Base-by-base conservation (phyloP, 2,888 invertebrate genomes). In the Drosophila koepferae region DNA sequence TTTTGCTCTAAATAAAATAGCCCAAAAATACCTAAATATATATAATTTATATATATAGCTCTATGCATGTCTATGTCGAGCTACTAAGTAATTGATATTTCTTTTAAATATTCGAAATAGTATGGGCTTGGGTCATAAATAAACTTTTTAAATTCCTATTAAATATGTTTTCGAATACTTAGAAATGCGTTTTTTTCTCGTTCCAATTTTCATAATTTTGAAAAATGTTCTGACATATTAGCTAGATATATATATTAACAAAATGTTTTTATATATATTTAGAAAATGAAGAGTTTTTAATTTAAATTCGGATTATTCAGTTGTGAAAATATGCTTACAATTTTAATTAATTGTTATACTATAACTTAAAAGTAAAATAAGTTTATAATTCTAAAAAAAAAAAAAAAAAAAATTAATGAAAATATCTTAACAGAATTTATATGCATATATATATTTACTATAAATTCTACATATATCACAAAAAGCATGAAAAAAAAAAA, bases 201-300 rank as follows among this genome's bases (percentile, higher is more conserved):
- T 38, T 55, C 28, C 8, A 10, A 63, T 53, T 46, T 49, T 55
- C 36, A 49, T 65, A 49, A 55, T 48, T 66, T 28, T 28, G 31
- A 58, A 71, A 71, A 58, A 43, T 5, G 56, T 63, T 77, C 55
- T 72, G 48, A 59, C 58, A 48, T 48, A 62, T 62, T 62, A 62
- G 31, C 14, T 40, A 51, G 59, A 72, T 38, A 61, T 65, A 28
- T 54, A 40, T 49, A 49, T n/a, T 31, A 16, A 46, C 7, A 18
- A 43, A 31, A 34, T 41, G 9, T 41, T 5, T 6, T n/a, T n/a
- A n/a, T 46, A 63, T 64, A 51, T 38, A 34, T 31, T 23, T 41
- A 49, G 16, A 41, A 51, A 28, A 16, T 14, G 16, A 46, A 23
- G 6, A 16, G 2, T 6, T 38, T 38, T 14, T 14, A 38, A 14